phyloP scores from a whole-genome alignment of 1,140 invertebrate genomes.

The Pogonomyrmex californicus region DNA sequence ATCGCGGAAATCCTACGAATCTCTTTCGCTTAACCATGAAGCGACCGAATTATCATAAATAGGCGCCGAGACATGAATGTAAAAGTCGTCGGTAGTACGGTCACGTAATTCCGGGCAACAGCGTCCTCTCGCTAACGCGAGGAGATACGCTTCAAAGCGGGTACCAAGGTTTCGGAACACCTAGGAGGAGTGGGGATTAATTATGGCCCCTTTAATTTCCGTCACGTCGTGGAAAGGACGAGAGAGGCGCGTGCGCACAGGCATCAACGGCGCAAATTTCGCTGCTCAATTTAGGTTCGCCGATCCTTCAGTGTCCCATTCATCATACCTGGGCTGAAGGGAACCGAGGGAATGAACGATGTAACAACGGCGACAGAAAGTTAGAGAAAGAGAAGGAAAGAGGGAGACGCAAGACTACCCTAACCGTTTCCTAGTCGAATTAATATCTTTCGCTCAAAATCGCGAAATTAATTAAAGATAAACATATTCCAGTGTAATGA shows the following conservation, averaged over 20 bases:
- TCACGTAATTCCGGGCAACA: constrained; percentile 56
- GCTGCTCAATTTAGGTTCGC: constrained; percentile 51
- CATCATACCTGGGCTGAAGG: constrained; percentile 33
- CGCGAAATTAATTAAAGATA: constrained; percentile 43
- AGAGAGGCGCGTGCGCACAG: not conserved
- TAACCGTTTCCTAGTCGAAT: constrained; percentile 13
- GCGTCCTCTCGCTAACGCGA: constrained; percentile 30
- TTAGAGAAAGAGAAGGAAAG: not conserved
- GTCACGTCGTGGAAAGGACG: constrained; percentile 41
- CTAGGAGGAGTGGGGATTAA: constrained; percentile 46
- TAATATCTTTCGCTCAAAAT: constrained; percentile 10
- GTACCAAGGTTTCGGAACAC: constrained; percentile 38
- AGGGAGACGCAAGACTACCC: not conserved
- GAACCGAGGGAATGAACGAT: constrained; percentile 7
- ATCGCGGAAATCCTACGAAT: constrained; percentile 22
- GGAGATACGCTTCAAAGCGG: constrained; percentile 60
- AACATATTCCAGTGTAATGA: not conserved
- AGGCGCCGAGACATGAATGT: constrained; percentile 40
- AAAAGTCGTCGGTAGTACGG: constrained; percentile 47
- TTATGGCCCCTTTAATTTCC: constrained; percentile 58
- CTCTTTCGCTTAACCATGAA: constrained; percentile 32
- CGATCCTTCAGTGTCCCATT: constrained; percentile 60
- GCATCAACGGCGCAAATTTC: constrained; percentile 34
- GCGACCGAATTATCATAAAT: constrained; percentile 57
- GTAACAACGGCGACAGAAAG: not conserved